Base-by-base conservation (phyloP, 2,797 vertebrate species). In the Lepilemur ruficaudatus region DNA sequence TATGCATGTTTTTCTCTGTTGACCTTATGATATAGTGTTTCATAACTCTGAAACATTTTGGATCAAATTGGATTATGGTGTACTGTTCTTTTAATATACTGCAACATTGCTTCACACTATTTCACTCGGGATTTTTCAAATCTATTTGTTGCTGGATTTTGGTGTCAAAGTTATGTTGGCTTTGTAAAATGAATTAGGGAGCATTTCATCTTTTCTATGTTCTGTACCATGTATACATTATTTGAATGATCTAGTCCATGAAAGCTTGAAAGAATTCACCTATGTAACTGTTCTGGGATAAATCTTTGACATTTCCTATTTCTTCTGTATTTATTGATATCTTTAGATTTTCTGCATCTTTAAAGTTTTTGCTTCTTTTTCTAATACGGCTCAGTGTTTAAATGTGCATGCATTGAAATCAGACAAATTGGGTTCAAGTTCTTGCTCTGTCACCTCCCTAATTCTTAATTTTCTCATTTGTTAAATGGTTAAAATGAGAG, bases 141-240 rank as follows among this genome's bases (percentile, higher is more conserved):
- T 76, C 55, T 80, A 11, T 57, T 59, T 93, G 57, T 70, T 86
- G 30, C 43, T 95, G 30, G 25, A 55, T 89, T 92, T 83, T 63
- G 61, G 22, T 89, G 28, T 92, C 69, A 86, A 79, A 92, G 41
- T 88, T 90, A 86, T 85, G 63, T 76, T 93, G 82, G 32, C 73
- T 94, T 91, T 91, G 65, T 98, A 84, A 94, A 96, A 94, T 84
- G 35, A 83, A 87, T 80, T 46, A 93, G 82, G 65, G 41, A 67
- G 52, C 30, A 78, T 50, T 92, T n/a, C 95, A 97, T 91, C 86
- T 76, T 91, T 96, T 97, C 89, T 97, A 2, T 95, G 89, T 98
- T 98, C 96, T 98, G 91, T 98, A 97, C 89, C 96, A 96, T 97
- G 52, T 69, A 82, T 55, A 28, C 3, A 48, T 93, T 65, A 80